These are phyloP conservation scores for Mastacembelus armatus DNA, from an alignment of 2,797 vertebrate genomes.

Conservation along the genomic window DNA sequence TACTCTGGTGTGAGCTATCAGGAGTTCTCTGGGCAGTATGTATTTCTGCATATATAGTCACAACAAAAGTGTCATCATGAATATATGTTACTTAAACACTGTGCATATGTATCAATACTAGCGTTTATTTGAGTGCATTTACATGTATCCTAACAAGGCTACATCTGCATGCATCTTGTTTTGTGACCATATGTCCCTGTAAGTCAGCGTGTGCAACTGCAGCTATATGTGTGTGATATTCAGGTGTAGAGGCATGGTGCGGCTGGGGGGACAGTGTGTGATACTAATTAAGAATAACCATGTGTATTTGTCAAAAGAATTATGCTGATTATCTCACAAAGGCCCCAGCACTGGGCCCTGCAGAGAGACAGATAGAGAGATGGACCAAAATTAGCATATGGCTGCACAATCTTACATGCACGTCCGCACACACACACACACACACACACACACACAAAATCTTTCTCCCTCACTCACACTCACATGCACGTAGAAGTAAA, in stretches of 20 bases:
- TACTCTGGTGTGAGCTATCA: slow-evolving; percentile 58
- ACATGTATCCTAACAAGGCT: slow-evolving; percentile 43
- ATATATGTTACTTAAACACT: slow-evolving; percentile 9
- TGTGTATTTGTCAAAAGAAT: slow-evolving; percentile 91
- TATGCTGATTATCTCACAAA: slow-evolving; percentile 88
- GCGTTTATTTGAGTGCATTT: slow-evolving; percentile 31
- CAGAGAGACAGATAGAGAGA: slow-evolving; percentile 79
- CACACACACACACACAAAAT: slow-evolving; percentile 33
- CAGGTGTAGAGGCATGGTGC: slow-evolving; percentile 83
- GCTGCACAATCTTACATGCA: no score
- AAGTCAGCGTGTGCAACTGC: slow-evolving; percentile 46
- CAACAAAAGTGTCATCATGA: slow-evolving; percentile 22
- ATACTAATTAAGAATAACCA: slow-evolving; percentile 93
- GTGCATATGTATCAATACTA: neutral
- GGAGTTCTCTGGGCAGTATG: slow-evolving; percentile 39
- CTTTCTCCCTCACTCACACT: slow-evolving; percentile 27
- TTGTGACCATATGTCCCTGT: slow-evolving; percentile 46
- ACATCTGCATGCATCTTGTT: slow-evolving; percentile 50
- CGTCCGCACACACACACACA: slow-evolving; percentile 36
- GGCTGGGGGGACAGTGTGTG: slow-evolving; percentile 82
- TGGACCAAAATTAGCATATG: slow-evolving; percentile 84
- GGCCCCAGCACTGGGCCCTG: slow-evolving; percentile 81
- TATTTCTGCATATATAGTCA: slow-evolving; percentile 30
- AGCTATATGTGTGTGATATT: slow-evolving; percentile 78
- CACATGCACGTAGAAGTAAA: slow-evolving; percentile 50